Evolutionary conservation across 2,888 invertebrate species (phyloP), one percentile per base, ranked within the genome.

Genomic region (Thera britannica): DNA sequence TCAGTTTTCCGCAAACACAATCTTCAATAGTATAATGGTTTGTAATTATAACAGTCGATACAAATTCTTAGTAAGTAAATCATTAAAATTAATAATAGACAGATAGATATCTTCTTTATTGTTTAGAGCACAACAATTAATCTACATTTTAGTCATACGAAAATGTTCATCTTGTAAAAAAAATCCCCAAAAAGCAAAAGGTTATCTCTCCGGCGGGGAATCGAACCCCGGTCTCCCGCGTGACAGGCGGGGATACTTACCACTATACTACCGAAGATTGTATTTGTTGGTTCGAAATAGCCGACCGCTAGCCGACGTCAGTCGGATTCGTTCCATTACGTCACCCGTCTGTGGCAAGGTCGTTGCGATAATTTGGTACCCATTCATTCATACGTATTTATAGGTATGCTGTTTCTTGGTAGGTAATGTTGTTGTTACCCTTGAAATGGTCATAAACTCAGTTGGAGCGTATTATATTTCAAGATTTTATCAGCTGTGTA

Each of bases 141-240:
- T n/a, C n/a, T n/a, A n/a, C n/a, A n/a, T n/a, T n/a, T n/a, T n/a
- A n/a, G n/a, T n/a, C n/a, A n/a, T n/a, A n/a, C n/a, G n/a, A n/a
- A n/a, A n/a, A n/a, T n/a, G n/a, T n/a, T n/a, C n/a, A n/a, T n/a
- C n/a, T n/a, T n/a, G n/a, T n/a, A n/a, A n/a, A n/a, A n/a, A n/a
- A n/a, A n/a, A n/a, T n/a, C n/a, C n/a, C n/a, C n/a, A n/a, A n/a
- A n/a, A 41, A 3, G 7, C 12, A 52, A 58, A 73, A 69, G 49
- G 23, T 2, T 3, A 3, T 74, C 88, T 89, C 90, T 88, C 89
- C 93, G 92, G 93, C 94, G 92, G 93, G 93, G 93, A 94, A 94
- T 94, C 93, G 94, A 94, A 94, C 94, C 94, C 93, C 93, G 93
- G 94, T 94, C 94, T 94, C 94, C 93, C 93, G 93, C 93, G 93